Evolutionary conservation across 2,888 invertebrate species (phyloP), one percentile per base, ranked within the genome.

Genomic region (Callyntrura guangdongensis): DNA sequence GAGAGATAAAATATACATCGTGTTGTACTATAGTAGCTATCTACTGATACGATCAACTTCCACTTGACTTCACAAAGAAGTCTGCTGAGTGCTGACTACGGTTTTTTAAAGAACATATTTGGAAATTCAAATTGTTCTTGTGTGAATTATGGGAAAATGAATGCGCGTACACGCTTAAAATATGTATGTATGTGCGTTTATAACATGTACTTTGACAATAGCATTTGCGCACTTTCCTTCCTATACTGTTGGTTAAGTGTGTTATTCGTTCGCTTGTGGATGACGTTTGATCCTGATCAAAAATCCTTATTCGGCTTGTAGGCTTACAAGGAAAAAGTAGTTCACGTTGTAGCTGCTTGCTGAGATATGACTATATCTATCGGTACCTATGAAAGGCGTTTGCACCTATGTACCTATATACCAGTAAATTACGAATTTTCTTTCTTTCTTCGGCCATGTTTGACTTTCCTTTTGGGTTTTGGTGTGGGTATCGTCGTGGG

Each of bases 111-210:
- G 56, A 56, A 79, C 79, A 59, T 79, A 79, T 79, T 79, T 79
- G 79, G 79, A 79, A 59, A 79, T 79, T 79, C 79, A 79, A 79
- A 79, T 79, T 79, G 27, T 59, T 79, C 79, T 56, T 56, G 79
- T 79, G 79, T 79, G 79, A 79, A 79, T 79, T 79, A 79, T 79
- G 79, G 79, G 79, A 27, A 79, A 79, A 56, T 79, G 25, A 25
- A 59, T 36, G 36, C 2, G 36, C 6, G 53, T n/a, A 77, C 56
- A 77, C 5, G 53, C 17, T 56, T 59, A n/a, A n/a, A n/a, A n/a
- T n/a, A n/a, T n/a, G 17, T 77, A 22, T 77, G n/a, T 25, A 59
- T 56, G 72, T 25, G 36, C 6, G 6, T 6, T 2, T 36, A 1
- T 74, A 17, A 12, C 25, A 27, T 36, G 11, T 27, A 25, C 25